Base-by-base conservation (phyloP, 2,888 invertebrate genomes). In the Hirtodrosophila histrioides region DNA sequence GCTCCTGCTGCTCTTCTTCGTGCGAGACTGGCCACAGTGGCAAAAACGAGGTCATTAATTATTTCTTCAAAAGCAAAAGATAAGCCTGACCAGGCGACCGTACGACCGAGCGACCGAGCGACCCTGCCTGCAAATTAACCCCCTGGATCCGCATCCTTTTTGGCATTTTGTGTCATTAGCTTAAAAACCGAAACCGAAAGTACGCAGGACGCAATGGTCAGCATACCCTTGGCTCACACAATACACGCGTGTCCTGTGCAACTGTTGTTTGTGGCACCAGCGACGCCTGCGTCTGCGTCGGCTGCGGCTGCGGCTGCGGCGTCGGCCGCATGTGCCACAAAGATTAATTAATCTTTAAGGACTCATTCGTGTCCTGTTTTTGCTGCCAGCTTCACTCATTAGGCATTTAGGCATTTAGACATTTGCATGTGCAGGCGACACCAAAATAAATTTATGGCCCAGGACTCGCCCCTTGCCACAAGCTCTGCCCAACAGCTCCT, bases 1-100 rank as follows among this genome's bases (percentile, higher is more conserved):
- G 29, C 40, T 39, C 4, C 56, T 35, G 51, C 7, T 27, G 9
- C 41, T 40, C 49, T 24, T 48, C n/a, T 11, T 31, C 10, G n/a
- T 39, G 12, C 11, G 48, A 31, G 41, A 58, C 31, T 58, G 62
- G 72, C 43, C 76, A 74, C 85, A 86, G 85, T 86, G 88, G 88
- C 89, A 89, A 90, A 90, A 90, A 89, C 89, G 85, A 89, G 91
- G 91, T 91, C 91, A 91, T 91, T 91, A 91, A 91, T 91, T 91
- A 91, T 91, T 91, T 91, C 89, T 90, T 90, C 89, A 90, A 88
- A 89, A 88, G 79, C 80, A 86, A 80, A 83, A 90, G 90, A 90
- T 90, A 90, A 90, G 88, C 88, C 75, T 56, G 57, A 63, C 80
- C 78, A 67, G 84, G 78, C 68, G 61, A 61, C 55, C 58, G 29